These are phyloP conservation scores for Athalia cordata DNA, from an alignment of 2,888 invertebrate genomes.

Conservation along the genomic window DNA sequence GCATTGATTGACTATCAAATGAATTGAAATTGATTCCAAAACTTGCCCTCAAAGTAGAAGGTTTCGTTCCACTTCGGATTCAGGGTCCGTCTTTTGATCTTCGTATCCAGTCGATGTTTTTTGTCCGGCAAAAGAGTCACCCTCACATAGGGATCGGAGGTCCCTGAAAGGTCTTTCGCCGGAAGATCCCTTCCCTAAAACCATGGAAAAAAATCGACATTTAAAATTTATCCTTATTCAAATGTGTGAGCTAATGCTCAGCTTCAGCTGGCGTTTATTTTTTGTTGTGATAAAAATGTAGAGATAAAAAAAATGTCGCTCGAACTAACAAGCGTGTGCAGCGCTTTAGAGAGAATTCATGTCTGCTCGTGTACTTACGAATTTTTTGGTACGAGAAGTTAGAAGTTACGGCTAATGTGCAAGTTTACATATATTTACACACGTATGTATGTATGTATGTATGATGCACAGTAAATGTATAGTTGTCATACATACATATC, in stretches of 20 bases:
- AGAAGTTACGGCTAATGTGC: constrained; percentile 10
- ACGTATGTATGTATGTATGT: neutral
- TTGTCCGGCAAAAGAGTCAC: constrained; percentile 93
- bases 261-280: too few species aligned
- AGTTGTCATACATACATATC: neutral
- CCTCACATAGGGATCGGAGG: constrained; percentile 93
- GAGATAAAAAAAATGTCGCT: too few species aligned
- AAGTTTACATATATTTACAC: neutral
- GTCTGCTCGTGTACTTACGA: too few species aligned
- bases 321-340: too few species aligned
- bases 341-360: too few species aligned
- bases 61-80: constrained; percentile 97
- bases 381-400: too few species aligned
- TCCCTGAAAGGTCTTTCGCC: constrained; percentile 93
- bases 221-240: neutral
- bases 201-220: constrained; percentile 40
- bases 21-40: constrained; percentile 22
- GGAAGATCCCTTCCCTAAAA: constrained; percentile 93
- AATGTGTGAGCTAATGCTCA: too few species aligned
- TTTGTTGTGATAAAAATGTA: too few species aligned
- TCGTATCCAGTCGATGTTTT: constrained; percentile 93
- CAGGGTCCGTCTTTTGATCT: constrained; percentile 91
- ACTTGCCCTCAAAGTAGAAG: constrained; percentile 89
- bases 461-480: constrained; percentile 3
- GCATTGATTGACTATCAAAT: constrained; percentile 14